These are phyloP conservation scores for Rhinophrynus dorsalis DNA, from an alignment of 2,797 vertebrate species.

Conservation along the genomic window DNA sequence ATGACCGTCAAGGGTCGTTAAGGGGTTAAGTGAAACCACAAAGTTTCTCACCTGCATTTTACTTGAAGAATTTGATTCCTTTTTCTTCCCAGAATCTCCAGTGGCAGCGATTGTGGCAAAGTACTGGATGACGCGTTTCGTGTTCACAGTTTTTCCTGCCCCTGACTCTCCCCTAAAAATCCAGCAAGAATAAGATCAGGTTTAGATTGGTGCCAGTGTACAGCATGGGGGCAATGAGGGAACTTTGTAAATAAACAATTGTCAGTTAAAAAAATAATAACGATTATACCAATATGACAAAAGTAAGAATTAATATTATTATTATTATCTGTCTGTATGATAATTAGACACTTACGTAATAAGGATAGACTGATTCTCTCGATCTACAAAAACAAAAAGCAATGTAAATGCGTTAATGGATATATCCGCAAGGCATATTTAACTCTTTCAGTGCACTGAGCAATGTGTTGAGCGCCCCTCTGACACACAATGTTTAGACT, in stretches of 20 bases:
- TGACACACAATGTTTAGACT: too few species aligned
- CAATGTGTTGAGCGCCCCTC: too few species aligned
- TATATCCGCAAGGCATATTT: too few species aligned
- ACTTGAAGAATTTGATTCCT: slow-evolving; percentile 62
- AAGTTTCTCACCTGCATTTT: slow-evolving; percentile 59
- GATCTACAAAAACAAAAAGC: slow-evolving; percentile 67
- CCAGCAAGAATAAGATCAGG: neutral
- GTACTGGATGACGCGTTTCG: slow-evolving; percentile 89
- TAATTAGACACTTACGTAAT: slow-evolving; percentile 86
- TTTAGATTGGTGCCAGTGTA: neutral
- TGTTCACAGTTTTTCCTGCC: slow-evolving; percentile 91
- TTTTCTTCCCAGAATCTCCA: slow-evolving; percentile 74
- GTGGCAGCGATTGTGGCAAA: slow-evolving; percentile 83
- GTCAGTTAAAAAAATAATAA: neutral
- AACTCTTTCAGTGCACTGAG: too few species aligned
- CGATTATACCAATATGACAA: neutral
- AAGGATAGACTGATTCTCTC: slow-evolving; percentile 88
- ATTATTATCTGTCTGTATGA: too few species aligned
- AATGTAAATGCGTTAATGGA: too few species aligned
- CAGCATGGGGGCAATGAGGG: neutral
- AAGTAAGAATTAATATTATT: neutral
- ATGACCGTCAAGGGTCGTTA: neutral
- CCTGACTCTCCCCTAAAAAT: slow-evolving; percentile 80
- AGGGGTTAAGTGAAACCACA: neutral
- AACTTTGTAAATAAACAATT: neutral